A percentile compares a stretch with the other conserved stretches of the same genome.
Evolutionary conservation across 2,888 invertebrate genomes (phyloP).

Genomic region (Heliothis peltigera): DNA sequence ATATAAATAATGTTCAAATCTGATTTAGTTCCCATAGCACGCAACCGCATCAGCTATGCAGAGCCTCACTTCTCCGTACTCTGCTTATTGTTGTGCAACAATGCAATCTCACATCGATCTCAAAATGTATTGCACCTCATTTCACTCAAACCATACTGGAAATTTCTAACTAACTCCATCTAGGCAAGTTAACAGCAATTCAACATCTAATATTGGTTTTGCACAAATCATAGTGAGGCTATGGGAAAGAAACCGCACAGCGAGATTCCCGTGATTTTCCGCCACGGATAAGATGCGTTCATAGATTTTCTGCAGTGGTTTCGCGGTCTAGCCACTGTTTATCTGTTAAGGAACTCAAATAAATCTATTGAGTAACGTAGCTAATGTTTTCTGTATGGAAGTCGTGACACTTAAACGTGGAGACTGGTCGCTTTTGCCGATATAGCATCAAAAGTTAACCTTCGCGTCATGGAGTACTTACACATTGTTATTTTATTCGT

Average conservation of each 20-base stretch:
- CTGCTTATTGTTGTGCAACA: conserved; percentile 82
- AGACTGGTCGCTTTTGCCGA: conserved; percentile 73
- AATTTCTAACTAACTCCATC: conserved; percentile 71
- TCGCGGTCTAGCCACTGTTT: conserved; percentile 85
- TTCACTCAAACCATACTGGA: conserved; percentile 77
- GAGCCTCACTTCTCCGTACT: conserved; percentile 77
- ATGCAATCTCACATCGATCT: conserved; percentile 85
- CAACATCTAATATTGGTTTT: conserved; percentile 86
- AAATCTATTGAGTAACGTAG: conserved; percentile 83
- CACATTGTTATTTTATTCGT: conserved; percentile 43
- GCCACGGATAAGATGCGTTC: conserved; percentile 83
- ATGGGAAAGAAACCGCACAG: conserved; percentile 85
- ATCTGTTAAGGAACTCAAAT: conserved; percentile 83
- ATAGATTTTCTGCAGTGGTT: conserved; percentile 86
- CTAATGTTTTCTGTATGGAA: conserved; percentile 80
- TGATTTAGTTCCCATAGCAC: conserved; percentile 85
- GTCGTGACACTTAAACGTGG: conserved; percentile 83
- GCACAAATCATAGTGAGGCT: conserved; percentile 82
- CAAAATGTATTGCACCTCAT: conserved; percentile 85
- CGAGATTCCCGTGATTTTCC: conserved; percentile 84
- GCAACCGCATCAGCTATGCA: conserved; percentile 84
- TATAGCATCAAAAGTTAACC: conserved; percentile 72
- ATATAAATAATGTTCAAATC: conserved; percentile 80
- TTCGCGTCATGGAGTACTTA: conserved; percentile 67
- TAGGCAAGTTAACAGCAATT: conserved; percentile 79